A percentile compares a stretch with the other conserved stretches of the same genome.
Conservation (phyloP, 2,888 invertebrate genomes). For the Yponomeuta plumbellus region DNA sequence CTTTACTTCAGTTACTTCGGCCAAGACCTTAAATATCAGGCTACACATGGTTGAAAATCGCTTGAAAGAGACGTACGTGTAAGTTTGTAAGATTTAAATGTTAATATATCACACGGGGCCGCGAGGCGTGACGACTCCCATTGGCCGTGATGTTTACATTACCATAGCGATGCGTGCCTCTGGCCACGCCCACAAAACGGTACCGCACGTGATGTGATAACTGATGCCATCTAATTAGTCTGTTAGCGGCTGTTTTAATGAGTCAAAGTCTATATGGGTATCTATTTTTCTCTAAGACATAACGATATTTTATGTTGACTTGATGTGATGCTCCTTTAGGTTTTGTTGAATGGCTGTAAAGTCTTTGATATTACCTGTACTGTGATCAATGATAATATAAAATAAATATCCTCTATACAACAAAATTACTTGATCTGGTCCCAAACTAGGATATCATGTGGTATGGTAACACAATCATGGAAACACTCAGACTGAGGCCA, state of each 20-base stretch:
- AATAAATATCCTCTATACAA: too few relatives aligned
- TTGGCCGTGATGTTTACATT: constrained; percentile 69
- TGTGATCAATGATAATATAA: too few relatives aligned
- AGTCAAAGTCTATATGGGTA: background rate
- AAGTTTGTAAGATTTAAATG: constrained; percentile 59
- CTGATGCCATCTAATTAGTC: constrained; percentile 65
- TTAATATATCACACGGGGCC: constrained; percentile 75
- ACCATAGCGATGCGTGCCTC: constrained; percentile 46
- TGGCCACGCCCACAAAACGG: constrained; percentile 56
- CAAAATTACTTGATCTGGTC: too few relatives aligned
- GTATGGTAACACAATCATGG: too few relatives aligned
- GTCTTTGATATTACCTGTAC: too few relatives aligned
- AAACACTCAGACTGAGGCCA: too few relatives aligned
- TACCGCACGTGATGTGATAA: constrained; percentile 54
- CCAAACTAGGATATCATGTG: too few relatives aligned
- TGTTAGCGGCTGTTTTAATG: constrained; percentile 33
- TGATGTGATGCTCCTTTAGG: too few relatives aligned
- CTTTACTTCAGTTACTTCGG: background rate
- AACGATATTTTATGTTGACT: too few relatives aligned
- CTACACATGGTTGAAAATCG: background rate
- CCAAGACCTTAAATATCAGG: background rate
- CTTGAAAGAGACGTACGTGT: background rate
- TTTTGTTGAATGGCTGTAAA: too few relatives aligned
- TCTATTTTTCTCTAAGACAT: background rate
- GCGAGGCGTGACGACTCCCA: constrained; percentile 60